These are phyloP conservation scores for Acrossocheilus wenchowensis DNA, from an alignment of 2,797 vertebrate species.

Conservation along the genomic window DNA sequence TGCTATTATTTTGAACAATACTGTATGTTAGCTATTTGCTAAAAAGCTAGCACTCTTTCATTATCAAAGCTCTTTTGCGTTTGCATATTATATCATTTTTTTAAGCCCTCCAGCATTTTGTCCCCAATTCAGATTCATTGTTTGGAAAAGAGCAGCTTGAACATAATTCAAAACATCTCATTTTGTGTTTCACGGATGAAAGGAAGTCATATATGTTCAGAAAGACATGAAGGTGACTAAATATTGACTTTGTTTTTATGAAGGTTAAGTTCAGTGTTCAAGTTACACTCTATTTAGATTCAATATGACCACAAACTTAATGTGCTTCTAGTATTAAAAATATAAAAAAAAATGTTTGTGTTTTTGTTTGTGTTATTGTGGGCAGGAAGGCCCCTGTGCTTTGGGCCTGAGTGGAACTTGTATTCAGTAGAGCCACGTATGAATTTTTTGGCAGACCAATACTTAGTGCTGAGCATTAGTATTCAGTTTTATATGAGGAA, in stretches of 20 bases:
- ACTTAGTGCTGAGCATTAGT: constrained; percentile 39
- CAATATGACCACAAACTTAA: neutral
- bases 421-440: constrained; percentile 34
- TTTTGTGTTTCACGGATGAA: neutral
- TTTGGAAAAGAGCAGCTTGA: neutral
- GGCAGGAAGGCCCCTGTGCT: constrained; percentile 18
- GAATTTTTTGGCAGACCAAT: constrained; percentile 47
- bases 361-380: constrained; percentile 12
- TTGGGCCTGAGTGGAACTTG: neutral
- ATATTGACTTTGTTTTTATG: neutral
- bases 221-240: neutral
- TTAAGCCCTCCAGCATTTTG: neutral
- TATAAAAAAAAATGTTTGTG: neutral
- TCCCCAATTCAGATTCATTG: neutral
- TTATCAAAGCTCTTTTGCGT: neutral
- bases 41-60: neutral
- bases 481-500: constrained; percentile 56
- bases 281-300: neutral
- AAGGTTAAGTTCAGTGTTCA: neutral
- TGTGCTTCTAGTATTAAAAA: neutral
- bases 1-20: too few species aligned
- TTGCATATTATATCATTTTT: too few species aligned
- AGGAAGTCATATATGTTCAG: neutral
- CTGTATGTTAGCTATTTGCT: neutral
- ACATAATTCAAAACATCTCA: neutral